Conservation (phyloP, 2,113 vertebrate species). For the Ailurus styani region DNA sequence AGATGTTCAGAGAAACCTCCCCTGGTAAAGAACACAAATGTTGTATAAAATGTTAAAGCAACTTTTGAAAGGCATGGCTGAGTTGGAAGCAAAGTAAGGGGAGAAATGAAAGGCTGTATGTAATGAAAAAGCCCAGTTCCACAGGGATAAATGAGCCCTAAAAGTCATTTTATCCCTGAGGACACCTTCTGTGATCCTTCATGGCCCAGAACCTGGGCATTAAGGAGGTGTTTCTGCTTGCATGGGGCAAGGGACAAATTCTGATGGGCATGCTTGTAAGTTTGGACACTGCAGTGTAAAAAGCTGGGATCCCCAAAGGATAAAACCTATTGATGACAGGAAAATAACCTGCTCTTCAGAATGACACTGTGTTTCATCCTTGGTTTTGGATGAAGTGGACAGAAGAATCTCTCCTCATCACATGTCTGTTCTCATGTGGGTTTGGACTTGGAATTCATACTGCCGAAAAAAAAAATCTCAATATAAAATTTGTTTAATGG, state of each 20-base stretch:
- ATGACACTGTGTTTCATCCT: background rate
- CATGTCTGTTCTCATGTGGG: background rate
- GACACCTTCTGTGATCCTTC: background rate
- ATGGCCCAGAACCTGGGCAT: background rate
- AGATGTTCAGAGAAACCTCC: background rate
- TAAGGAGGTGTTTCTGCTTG: background rate
- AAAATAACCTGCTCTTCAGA: constrained; percentile 2
- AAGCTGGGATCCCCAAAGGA: background rate
- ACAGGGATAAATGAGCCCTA: background rate
- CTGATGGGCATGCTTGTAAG: background rate
- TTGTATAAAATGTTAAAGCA: background rate
- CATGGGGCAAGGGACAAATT: background rate
- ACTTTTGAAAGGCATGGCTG: background rate
- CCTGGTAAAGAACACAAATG: background rate
- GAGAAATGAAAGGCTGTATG: background rate
- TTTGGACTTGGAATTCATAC: background rate
- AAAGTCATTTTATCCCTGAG: background rate
- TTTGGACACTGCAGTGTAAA: background rate
- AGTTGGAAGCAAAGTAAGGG: background rate
- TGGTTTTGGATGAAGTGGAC: background rate
- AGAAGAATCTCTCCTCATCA: background rate
- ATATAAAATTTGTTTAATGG: background rate
- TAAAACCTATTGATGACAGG: background rate
- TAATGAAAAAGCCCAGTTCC: background rate
- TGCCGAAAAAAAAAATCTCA: background rate